Base-by-base conservation (phyloP, 2,113 vertebrate species). In the Eubucco bourcierii region DNA sequence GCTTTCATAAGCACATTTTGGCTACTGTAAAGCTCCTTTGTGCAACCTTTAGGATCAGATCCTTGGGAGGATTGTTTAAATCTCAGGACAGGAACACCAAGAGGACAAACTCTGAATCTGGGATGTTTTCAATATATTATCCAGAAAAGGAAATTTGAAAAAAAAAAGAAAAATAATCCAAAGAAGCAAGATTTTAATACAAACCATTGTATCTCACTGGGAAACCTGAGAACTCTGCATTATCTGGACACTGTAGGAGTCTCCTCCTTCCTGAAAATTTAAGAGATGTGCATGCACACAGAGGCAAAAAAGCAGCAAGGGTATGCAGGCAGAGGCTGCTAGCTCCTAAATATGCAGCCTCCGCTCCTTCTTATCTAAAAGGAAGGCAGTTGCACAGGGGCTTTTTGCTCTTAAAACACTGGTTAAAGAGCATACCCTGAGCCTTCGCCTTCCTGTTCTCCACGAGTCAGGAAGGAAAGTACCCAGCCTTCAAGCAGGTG, bases 291-390 rank as follows among this genome's bases (percentile, higher is more conserved):
- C 0, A 0, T 9, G 15, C 18, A 84, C 28, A 56, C 46, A 77
- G 80, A 86, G 56, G 12, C 56, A 91, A 58, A 46, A 61, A 41
- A 78, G 72, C 74, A 93, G 77, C 61, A 83, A 81, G 80, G 52
- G 52, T 8, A 52, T 75, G 60, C 37, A 70, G 18, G 64, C 46
- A 70, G 18, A 71, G 52, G 29, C 71, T 82, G 50, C 50, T 55
- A 52, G 46, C 52, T 85, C 82, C 76, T 39, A 85, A 71, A 93
- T 11, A 60, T 24, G 61, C 88, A 83, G 65, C 33, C 53, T 90
- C 41, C 17, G 58, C 76, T 67, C 44, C 74, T 93, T 61, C 76
- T 94, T 93, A 95, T 94, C 95, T 90, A 56, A 86, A 68, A 83
- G 85, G 80, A 91, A 93, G 65, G 39, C 72, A 78, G 46, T 27